These are phyloP conservation scores for Gnatocerus cornutus DNA, from an alignment of 2,888 invertebrate genomes.

Conservation along the genomic window DNA sequence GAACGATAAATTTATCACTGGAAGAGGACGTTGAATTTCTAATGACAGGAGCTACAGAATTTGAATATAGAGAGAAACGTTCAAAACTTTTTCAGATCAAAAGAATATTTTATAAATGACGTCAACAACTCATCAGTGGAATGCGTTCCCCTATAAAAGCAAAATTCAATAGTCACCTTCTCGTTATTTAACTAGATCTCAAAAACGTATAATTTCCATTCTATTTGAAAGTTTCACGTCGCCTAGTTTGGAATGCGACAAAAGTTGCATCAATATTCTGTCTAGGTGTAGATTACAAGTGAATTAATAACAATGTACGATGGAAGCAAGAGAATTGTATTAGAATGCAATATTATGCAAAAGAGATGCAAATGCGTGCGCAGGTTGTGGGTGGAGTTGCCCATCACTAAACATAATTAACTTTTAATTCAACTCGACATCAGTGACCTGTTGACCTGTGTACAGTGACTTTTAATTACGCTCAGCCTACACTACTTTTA, in stretches of 20 bases:
- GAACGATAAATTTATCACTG: slow-evolving; percentile 30
- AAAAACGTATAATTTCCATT: slow-evolving; percentile 20
- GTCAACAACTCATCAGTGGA: slow-evolving; percentile 17
- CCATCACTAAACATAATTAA: slow-evolving; percentile 35
- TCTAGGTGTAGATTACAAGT: neutral
- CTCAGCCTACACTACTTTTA: slow-evolving; percentile 22
- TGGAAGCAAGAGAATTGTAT: slow-evolving; percentile 3
- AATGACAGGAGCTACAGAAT: slow-evolving; percentile 16
- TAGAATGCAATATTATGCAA: slow-evolving; percentile 13
- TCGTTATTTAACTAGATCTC: slow-evolving; percentile 15
- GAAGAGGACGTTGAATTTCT: slow-evolving; percentile 20
- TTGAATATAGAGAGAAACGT: slow-evolving; percentile 18
- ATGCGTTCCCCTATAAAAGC: slow-evolving; percentile 6
- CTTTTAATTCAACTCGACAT: slow-evolving; percentile 32
- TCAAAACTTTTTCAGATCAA: slow-evolving; percentile 26
- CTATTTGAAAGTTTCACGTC: slow-evolving; percentile 10
- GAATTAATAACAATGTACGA: slow-evolving; percentile 1
- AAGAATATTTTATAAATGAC: slow-evolving; percentile 36
- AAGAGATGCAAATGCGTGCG: slow-evolving; percentile 32
- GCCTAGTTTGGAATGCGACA: neutral
- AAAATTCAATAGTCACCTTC: slow-evolving; percentile 23
- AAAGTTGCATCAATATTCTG: slow-evolving; percentile 9
- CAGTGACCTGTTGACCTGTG: slow-evolving; percentile 30
- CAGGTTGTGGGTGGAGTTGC: neutral
- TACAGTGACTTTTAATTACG: slow-evolving; percentile 26